Percentiles rank a stretch among this genome's conserved stretches.
Evolutionary conservation across 2,797 vertebrate species (phyloP).

Genomic region (Fundulus diaphanus): DNA sequence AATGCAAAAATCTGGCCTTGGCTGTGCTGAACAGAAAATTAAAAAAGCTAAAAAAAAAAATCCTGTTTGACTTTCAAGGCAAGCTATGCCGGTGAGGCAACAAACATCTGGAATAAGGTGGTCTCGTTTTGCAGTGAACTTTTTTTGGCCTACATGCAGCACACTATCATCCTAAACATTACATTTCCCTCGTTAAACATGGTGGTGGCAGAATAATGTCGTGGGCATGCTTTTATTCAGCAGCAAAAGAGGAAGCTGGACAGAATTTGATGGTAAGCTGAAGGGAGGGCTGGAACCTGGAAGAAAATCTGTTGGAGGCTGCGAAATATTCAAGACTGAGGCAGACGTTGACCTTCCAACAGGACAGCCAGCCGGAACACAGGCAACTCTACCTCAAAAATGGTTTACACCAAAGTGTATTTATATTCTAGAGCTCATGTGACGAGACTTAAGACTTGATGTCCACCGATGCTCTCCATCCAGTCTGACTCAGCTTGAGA

Average conservation of each 20-base stretch:
- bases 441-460: neutral
- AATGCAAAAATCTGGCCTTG: neutral
- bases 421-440: neutral
- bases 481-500: neutral
- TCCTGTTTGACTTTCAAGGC: neutral
- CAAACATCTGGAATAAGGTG: neutral
- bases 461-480: neutral
- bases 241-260: neutral
- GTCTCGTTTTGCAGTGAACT: neutral
- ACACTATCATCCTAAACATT: neutral
- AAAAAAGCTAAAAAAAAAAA: neutral
- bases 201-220: neutral
- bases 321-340: neutral
- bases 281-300: neutral
- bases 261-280: neutral
- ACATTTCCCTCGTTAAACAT: neutral
- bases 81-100: neutral
- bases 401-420: neutral
- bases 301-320: neutral
- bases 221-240: neutral
- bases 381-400: neutral
- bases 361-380: neutral
- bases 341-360: neutral
- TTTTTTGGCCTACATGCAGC: neutral
- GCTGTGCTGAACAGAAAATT: neutral